Conservation (phyloP, 1,140 invertebrate species). For the Planococcus citri region DNA sequence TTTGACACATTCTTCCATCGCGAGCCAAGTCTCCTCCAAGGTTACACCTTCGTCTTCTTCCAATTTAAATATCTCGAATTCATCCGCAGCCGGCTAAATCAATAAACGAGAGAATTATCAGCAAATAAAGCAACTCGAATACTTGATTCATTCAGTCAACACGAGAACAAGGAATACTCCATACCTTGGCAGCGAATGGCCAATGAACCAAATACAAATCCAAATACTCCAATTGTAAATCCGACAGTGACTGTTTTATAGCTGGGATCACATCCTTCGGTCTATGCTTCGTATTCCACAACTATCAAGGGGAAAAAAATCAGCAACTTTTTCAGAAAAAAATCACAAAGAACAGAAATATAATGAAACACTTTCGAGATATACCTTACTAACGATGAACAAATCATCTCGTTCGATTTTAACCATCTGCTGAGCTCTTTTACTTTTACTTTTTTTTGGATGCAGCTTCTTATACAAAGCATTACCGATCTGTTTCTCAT, state of each 20-base stretch:
- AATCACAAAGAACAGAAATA: no score
- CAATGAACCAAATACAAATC: slow-evolving; percentile 70
- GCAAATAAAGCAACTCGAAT: no score
- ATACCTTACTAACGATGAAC: slow-evolving; percentile 49
- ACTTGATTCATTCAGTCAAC: no score
- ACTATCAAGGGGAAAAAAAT: slow-evolving; percentile 28
- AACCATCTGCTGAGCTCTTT: slow-evolving; percentile 60
- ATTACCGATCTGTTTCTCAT: slow-evolving; percentile 69
- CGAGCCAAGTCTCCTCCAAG: slow-evolving; percentile 56
- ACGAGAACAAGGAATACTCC: no score
- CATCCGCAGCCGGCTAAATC: no score
- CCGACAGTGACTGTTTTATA: slow-evolving; percentile 43
- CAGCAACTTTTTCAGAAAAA: no score
- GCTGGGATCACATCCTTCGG: slow-evolving; percentile 37
- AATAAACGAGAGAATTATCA: no score
- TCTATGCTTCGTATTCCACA: slow-evolving; percentile 43
- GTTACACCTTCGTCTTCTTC: slow-evolving; percentile 35
- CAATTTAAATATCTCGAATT: no score
- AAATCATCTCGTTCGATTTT: slow-evolving; percentile 56
- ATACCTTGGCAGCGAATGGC: slow-evolving; percentile 48
- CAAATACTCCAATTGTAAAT: slow-evolving; percentile 55
- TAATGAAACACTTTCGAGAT: no score
- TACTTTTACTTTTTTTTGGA: no score
- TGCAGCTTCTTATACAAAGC: no score
- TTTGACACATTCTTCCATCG: slow-evolving; percentile 56